A percentile compares a stretch with the other conserved stretches of the same genome.
Evolutionary conservation across 2,888 invertebrate genomes (phyloP).

Genomic region (Eugnorisma glareosa): DNA sequence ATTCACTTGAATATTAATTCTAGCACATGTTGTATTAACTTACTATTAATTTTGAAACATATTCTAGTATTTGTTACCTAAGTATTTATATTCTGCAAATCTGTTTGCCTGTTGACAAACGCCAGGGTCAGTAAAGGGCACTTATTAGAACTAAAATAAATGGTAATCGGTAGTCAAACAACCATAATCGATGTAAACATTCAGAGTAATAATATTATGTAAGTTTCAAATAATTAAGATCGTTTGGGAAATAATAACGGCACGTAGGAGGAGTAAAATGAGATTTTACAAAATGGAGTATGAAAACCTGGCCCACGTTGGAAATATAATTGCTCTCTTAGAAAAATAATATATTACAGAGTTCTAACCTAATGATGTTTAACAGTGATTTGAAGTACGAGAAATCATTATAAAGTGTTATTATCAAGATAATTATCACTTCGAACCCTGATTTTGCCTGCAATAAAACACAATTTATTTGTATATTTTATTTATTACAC

Average conservation of each 20-base stretch:
- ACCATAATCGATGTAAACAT: not conserved
- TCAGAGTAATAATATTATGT: not conserved
- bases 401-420: conserved; percentile 15
- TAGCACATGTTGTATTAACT: not conserved
- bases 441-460: no score
- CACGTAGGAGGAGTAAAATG: not conserved
- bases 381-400: conserved; percentile 6
- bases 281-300: not conserved
- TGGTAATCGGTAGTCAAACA: not conserved
- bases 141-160: not conserved
- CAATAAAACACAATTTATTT: no score
- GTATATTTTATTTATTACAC: no score
- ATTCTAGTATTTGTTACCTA: not conserved
- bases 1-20: not conserved
- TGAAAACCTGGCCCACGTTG: not conserved
- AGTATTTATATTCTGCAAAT: not conserved
- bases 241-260: not conserved
- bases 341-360: not conserved
- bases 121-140: no score
- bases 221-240: conserved; percentile 9
- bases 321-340: conserved; percentile 7
- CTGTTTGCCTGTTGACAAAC: not conserved
- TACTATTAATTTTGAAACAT: not conserved
- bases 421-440: no score
- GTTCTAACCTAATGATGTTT: not conserved